Evolutionary conservation across 2,797 vertebrate species (phyloP).

Genomic region (Malurus leucopterus): DNA sequence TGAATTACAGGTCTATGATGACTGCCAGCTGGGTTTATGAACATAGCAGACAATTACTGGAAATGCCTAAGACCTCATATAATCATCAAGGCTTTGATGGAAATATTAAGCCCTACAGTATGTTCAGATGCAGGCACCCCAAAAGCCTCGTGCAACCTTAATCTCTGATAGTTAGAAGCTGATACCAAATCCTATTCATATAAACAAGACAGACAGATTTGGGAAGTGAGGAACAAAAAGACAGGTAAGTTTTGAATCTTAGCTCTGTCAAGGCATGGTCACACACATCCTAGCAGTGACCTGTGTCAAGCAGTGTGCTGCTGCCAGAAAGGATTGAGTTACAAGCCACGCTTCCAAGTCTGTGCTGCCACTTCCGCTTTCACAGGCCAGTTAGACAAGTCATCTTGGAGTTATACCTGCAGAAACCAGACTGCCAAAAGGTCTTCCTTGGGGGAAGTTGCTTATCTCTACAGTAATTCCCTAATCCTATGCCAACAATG

Average conservation of each 20-base stretch:
- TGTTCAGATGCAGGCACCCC: not conserved
- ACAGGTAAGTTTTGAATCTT: not conserved
- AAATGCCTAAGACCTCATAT: not conserved
- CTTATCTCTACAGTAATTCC: not conserved
- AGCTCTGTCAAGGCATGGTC: not conserved
- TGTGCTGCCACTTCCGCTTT: not conserved
- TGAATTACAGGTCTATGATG: not conserved
- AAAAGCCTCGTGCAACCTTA: not conserved
- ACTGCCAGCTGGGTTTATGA: not conserved
- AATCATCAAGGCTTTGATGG: not conserved
- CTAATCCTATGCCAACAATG: not conserved
- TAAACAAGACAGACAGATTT: not conserved
- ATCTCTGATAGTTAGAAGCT: not conserved
- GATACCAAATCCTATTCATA: not conserved
- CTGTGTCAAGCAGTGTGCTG: not conserved
- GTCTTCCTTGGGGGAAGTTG: not conserved
- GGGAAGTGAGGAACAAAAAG: not conserved
- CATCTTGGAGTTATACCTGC: not conserved
- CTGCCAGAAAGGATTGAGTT: not conserved
- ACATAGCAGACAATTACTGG: not conserved
- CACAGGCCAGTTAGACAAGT: not conserved
- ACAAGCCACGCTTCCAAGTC: accelerated
- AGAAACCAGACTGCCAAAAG: not conserved
- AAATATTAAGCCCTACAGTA: not conserved
- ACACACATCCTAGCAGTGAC: not conserved